Evolutionary conservation across 2,113 vertebrate species (phyloP).

Genomic region (Coregonus clupeaformis): DNA sequence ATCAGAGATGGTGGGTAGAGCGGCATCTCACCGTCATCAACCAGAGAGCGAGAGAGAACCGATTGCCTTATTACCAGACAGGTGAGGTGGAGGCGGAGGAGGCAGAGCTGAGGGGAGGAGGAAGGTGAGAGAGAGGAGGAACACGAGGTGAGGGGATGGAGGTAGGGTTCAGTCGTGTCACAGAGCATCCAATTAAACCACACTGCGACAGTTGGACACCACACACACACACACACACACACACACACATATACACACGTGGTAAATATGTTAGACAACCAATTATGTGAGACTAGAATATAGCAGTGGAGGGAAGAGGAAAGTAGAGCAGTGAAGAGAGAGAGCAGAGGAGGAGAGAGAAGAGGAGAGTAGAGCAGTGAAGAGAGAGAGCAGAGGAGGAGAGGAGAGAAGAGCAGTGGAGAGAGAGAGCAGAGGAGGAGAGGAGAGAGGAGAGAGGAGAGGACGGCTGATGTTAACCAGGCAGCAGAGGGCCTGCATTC

Average conservation of each 20-base stretch:
- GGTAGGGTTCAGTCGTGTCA: neutral
- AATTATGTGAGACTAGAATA: no score
- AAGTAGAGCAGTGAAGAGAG: no score
- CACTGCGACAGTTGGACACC: neutral
- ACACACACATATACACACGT: neutral
- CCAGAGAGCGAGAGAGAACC: neutral
- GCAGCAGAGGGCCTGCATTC: neutral
- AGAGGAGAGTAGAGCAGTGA: no score
- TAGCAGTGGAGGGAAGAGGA: no score
- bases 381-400: no score
- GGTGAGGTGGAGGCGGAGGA: neutral
- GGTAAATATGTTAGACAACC: neutral
- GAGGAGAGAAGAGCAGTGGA: no score
- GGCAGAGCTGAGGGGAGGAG: neutral
- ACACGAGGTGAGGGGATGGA: neutral
- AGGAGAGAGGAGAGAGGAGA: neutral
- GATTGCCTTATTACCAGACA: neutral
- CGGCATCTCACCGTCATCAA: neutral
- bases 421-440: neutral
- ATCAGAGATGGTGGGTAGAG: neutral
- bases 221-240: neutral
- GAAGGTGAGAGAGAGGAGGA: neutral
- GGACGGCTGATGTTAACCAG: neutral
- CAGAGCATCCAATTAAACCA: neutral
- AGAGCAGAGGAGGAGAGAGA: no score